Conservation (phyloP, 2,888 invertebrate genomes). For the Leuctra nigra region DNA sequence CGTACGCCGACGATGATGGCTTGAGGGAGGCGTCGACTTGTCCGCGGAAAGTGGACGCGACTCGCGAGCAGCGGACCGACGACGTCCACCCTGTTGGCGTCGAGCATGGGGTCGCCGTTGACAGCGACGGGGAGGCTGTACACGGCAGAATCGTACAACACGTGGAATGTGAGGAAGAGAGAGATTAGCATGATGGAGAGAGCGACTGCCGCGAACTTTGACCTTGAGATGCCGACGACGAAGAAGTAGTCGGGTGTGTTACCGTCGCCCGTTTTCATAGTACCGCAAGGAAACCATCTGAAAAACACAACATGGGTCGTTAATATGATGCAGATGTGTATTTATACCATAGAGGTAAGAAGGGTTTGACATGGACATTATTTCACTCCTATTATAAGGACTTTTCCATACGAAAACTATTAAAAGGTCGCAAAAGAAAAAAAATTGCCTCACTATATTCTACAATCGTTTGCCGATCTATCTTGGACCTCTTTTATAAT, state of each 20-base stretch:
- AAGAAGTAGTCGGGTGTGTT: conserved; percentile 79
- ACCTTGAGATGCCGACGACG: conserved; percentile 76
- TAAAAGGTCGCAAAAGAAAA: no score
- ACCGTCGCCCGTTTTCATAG: conserved; percentile 76
- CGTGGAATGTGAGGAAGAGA: conserved; percentile 76
- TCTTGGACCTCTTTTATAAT: no score
- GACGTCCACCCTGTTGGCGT: conserved; percentile 34
- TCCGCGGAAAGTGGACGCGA: conserved; percentile 54
- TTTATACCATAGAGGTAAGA: no score
- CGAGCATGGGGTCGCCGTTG: conserved; percentile 26
- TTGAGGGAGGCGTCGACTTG: conserved; percentile 60
- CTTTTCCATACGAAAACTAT: no score
- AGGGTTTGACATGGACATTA: no score
- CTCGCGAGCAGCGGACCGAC: conserved; percentile 36
- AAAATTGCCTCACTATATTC: no score
- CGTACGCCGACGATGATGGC: conserved; percentile 91
- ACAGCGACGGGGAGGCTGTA: conserved; percentile 55
- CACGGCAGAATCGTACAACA: conserved; percentile 74
- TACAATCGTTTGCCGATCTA: no score
- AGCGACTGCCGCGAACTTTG: conserved; percentile 74
- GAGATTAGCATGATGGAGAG: conserved; percentile 73
- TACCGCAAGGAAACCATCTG: conserved; percentile 37
- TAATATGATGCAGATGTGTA: no score
- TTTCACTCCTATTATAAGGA: no score
- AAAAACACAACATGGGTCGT: no score